Evolutionary conservation across 2,113 vertebrate species (phyloP).

Genomic region (Nesoenas mayeri): DNA sequence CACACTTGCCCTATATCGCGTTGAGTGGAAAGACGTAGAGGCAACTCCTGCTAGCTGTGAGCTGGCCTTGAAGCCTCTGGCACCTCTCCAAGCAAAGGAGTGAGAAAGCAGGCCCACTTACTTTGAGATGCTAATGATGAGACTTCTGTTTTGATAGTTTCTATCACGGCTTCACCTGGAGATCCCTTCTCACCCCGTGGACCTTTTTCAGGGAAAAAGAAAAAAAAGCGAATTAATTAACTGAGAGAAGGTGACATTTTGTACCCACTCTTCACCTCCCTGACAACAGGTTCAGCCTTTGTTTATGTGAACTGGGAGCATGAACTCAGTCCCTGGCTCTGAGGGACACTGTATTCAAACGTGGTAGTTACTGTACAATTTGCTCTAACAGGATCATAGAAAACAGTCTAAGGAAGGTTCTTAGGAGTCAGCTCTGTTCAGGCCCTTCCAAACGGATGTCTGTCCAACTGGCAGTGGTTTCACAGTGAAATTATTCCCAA

Average conservation of each 20-base stretch:
- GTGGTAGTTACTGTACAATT: neutral
- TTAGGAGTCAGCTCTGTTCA: neutral
- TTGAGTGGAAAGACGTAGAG: neutral
- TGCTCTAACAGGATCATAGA: neutral
- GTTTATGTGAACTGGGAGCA: neutral
- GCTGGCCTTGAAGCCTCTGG: neutral
- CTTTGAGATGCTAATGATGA: conserved; percentile 51
- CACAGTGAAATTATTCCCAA: neutral
- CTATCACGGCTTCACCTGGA: conserved; percentile 71
- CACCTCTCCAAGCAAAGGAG: neutral
- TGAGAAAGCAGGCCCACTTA: neutral
- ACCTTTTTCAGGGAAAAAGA: conserved; percentile 44
- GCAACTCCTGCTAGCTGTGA: neutral
- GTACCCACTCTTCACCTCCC: neutral
- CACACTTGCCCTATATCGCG: neutral
- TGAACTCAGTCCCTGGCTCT: neutral
- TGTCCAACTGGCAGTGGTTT: neutral
- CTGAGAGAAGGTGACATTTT: neutral
- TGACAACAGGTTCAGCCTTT: neutral
- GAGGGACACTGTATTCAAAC: neutral
- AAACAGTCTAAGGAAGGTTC: neutral
- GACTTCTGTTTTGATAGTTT: conserved; percentile 61
- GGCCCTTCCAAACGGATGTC: neutral
- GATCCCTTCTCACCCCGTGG: conserved; percentile 82
- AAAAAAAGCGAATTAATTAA: neutral